phyloP scores from a whole-genome alignment of 2,113 vertebrate genomes.

The Acanthisitta chloris region DNA sequence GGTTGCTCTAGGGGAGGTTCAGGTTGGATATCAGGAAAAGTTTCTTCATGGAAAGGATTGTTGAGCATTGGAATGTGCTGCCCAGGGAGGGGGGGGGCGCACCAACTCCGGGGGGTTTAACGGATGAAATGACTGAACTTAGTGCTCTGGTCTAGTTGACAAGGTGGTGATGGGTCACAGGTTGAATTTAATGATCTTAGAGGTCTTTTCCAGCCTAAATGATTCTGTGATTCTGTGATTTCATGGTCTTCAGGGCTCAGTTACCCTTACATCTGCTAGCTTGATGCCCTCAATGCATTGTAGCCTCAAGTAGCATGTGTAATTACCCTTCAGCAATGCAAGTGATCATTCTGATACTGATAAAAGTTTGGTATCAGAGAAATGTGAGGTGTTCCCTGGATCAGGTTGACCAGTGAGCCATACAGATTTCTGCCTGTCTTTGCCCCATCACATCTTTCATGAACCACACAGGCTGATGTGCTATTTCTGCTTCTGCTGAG shows the following conservation, averaged over 20 bases:
- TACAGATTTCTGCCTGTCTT: neutral
- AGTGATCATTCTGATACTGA: neutral
- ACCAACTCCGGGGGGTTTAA: no score
- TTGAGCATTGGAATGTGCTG: neutral
- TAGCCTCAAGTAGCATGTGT: neutral
- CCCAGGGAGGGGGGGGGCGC: no score
- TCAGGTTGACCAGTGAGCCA: neutral
- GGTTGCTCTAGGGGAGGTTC: neutral
- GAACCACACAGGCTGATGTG: neutral
- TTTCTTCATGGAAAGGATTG: neutral
- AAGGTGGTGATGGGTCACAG: fast-evolving
- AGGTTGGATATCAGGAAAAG: neutral
- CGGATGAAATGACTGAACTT: no score
- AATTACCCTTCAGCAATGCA: neutral
- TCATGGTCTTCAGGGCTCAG: neutral
- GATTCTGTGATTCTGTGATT: neutral
- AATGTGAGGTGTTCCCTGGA: neutral
- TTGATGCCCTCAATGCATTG: neutral
- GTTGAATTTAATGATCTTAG: fast-evolving
- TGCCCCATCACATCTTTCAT: neutral
- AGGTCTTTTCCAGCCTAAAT: neutral
- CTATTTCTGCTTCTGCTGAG: neutral
- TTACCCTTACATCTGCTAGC: neutral
- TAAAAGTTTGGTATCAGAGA: neutral
- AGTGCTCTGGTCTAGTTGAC: neutral